phyloP scores from a whole-genome alignment of 2,888 invertebrate species.

The Nephrotoma appendiculata region DNA sequence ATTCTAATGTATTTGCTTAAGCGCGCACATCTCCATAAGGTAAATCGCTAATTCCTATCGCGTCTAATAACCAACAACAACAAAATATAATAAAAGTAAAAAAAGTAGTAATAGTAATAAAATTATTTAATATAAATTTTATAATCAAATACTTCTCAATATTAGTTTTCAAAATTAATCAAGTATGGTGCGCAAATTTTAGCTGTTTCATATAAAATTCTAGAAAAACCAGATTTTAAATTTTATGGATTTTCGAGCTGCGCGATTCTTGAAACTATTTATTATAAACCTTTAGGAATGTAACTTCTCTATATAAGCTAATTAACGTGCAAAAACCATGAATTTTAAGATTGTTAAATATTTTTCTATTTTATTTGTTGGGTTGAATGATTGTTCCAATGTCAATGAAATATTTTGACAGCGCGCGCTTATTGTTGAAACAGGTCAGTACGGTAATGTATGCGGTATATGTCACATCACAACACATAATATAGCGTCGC shows the following conservation, averaged over 20 bases:
- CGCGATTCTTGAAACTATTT: neutral
- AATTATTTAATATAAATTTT: neutral
- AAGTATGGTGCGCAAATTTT: neutral
- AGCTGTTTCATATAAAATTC: neutral
- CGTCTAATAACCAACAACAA: neutral
- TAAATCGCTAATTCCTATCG: neutral
- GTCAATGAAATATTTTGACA: neutral
- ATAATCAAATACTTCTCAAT: neutral
- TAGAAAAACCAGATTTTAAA: neutral
- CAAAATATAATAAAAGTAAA: neutral
- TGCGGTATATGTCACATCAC: no score
- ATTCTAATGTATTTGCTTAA: neutral
- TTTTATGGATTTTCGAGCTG: neutral
- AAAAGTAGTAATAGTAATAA: no score
- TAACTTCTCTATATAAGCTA: neutral
- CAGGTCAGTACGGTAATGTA: neutral
- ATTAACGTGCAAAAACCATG: neutral
- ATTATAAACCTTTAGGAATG: neutral
- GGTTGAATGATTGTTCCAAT: neutral
- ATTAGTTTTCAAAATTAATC: neutral
- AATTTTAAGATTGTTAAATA: neutral
- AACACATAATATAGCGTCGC: no score
- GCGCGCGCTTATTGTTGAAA: neutral
- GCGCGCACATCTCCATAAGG: neutral
- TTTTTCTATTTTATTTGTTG: neutral